Evolutionary conservation across 2,113 vertebrate genomes (phyloP).

Genomic region (Proterorhinus semilunaris): DNA sequence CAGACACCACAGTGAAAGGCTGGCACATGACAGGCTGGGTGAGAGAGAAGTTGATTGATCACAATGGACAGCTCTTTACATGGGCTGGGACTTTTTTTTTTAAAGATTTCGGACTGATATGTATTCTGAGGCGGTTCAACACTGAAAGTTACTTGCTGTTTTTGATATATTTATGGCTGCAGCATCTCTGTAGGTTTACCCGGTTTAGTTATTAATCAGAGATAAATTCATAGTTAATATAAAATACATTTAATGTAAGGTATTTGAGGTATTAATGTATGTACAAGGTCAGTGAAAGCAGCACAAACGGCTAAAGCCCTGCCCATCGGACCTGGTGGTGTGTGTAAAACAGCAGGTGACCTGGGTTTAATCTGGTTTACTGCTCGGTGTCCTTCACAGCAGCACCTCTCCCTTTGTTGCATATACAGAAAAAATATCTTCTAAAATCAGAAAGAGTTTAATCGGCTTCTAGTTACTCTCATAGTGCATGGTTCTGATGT

Average conservation of each 20-base stretch:
- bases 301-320: not conserved
- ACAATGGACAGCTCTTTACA: slow-evolving; percentile 26
- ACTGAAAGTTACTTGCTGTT: too few species aligned
- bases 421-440: not conserved
- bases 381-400: not conserved
- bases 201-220: too few species aligned
- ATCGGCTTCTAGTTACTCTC: too few species aligned
- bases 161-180: too few species aligned
- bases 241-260: too few species aligned
- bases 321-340: not conserved
- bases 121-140: too few species aligned
- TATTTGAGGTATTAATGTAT: not conserved
- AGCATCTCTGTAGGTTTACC: too few species aligned
- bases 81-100: not conserved
- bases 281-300: not conserved
- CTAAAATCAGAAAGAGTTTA: too few species aligned
- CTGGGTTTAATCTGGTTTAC: not conserved
- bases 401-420: not conserved
- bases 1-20: slow-evolving; percentile 34
- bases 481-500: too few species aligned
- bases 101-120: too few species aligned
- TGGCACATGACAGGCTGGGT: slow-evolving; percentile 33
- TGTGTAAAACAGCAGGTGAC: not conserved
- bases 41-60: slow-evolving; percentile 41
- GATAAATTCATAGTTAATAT: too few species aligned